phyloP scores from a whole-genome alignment of 1,140 invertebrate genomes.

The Pseudomyrmex cubaensis region DNA sequence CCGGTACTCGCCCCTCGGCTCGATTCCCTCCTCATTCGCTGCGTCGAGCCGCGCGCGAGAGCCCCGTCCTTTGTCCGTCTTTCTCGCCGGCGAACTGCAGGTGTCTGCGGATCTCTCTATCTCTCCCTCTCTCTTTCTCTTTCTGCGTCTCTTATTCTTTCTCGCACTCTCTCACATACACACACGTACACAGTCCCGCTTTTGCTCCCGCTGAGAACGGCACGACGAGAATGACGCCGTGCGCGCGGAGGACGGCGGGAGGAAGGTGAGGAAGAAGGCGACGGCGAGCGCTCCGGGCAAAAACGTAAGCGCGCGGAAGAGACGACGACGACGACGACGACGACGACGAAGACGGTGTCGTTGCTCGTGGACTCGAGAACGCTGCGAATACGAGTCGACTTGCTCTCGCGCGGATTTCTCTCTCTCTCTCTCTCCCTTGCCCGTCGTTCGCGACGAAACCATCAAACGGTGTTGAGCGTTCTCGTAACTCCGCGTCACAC shows the following conservation, averaged over 20 bases:
- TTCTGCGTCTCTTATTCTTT: neutral
- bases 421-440: neutral
- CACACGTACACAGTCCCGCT: slow-evolving; percentile 23
- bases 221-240: slow-evolving; percentile 40
- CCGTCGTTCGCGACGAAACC: slow-evolving; percentile 34
- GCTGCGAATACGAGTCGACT: slow-evolving; percentile 60
- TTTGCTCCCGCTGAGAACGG: slow-evolving; percentile 60
- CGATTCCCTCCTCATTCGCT: slow-evolving; percentile 25
- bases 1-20: neutral
- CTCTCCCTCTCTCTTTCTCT: slow-evolving; percentile 22
- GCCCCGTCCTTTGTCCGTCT: slow-evolving; percentile 57
- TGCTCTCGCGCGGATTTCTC: neutral
- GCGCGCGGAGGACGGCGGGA: slow-evolving; percentile 12
- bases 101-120: slow-evolving; percentile 56
- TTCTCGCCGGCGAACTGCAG: slow-evolving; percentile 62
- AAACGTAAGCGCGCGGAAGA: slow-evolving; percentile 66
- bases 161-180: slow-evolving; percentile 3
- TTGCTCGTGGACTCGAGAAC: slow-evolving; percentile 71
- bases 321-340: slow-evolving; percentile 63
- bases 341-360: slow-evolving; percentile 67
- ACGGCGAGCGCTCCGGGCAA: slow-evolving; percentile 62
- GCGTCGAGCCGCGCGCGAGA: slow-evolving; percentile 27
- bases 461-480: slow-evolving; percentile 10
- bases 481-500: neutral
- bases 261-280: slow-evolving; percentile 31